A percentile compares a stretch with the other conserved stretches of the same genome.
Evolutionary conservation across 2,797 vertebrate genomes (phyloP).

Genomic region (Thripadectes ignobilis): DNA sequence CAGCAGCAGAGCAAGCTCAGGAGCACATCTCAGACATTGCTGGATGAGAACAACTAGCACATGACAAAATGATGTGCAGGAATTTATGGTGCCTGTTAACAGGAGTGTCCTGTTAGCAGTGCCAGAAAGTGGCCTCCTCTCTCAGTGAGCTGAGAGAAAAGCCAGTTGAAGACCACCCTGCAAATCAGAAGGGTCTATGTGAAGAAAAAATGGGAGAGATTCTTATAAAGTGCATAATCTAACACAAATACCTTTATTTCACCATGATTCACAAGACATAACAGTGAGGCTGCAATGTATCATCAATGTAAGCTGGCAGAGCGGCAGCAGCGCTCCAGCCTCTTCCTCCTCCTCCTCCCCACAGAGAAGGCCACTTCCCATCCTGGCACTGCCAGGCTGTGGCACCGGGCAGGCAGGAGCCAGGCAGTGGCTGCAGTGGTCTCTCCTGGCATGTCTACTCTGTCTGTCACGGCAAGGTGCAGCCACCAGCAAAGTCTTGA

Average conservation of each 20-base stretch:
- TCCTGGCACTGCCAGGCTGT: fast-evolving
- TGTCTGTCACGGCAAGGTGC: not conserved
- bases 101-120: not conserved
- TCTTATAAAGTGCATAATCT: not conserved
- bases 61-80: not conserved
- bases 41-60: not conserved
- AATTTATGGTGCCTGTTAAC: not conserved
- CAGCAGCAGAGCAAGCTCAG: not conserved
- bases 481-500: not conserved
- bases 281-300: not conserved
- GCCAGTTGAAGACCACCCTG: not conserved
- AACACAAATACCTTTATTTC: not conserved
- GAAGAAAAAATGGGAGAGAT: not conserved
- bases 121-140: not conserved
- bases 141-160: not conserved
- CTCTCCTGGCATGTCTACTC: not conserved
- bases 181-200: not conserved
- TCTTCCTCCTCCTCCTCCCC: not conserved
- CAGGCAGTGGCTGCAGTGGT: not conserved
- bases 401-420: not conserved
- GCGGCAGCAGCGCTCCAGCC: not conserved
- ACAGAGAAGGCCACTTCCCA: not conserved
- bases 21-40: fast-evolving
- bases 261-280: not conserved
- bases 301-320: not conserved